Percentiles rank a stretch among this genome's conserved stretches.
Evolutionary conservation across 2,888 invertebrate species (phyloP).

Genomic region (Trachelus iudaicus): DNA sequence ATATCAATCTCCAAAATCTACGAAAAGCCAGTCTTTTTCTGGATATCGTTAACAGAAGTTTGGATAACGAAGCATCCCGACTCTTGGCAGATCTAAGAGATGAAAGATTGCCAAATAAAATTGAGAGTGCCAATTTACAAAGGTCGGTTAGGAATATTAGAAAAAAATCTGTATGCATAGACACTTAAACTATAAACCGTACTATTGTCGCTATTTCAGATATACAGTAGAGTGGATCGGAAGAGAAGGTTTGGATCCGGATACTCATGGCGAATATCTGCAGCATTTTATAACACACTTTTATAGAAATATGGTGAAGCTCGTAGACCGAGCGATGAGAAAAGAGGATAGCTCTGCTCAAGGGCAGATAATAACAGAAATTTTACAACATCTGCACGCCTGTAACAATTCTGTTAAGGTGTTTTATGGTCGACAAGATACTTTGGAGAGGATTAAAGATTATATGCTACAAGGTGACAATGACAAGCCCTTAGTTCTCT

Average conservation of each 20-base stretch:
- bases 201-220: constrained; percentile 64
- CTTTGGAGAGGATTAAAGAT: constrained; percentile 80
- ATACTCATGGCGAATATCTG: constrained; percentile 93
- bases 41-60: constrained; percentile 90
- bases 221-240: constrained; percentile 98
- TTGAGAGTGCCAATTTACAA: constrained; percentile 88
- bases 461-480: constrained; percentile 84
- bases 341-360: constrained; percentile 95
- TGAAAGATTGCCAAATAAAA: constrained; percentile 87
- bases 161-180: not conserved
- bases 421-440: constrained; percentile 93
- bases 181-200: not conserved
- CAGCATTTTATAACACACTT: constrained; percentile 95
- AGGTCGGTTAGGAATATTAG: constrained; percentile 69
- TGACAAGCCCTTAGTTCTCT: constrained; percentile 89
- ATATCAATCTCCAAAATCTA: constrained; percentile 94
- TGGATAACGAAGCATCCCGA: constrained; percentile 94
- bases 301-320: constrained; percentile 89
- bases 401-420: constrained; percentile 94
- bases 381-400: constrained; percentile 93
- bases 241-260: constrained; percentile 90
- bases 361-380: constrained; percentile 93
- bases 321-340: constrained; percentile 94
- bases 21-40: constrained; percentile 95
- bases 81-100: constrained; percentile 90